phyloP scores from a whole-genome alignment of 1,140 invertebrate genomes.

The Conus betulinus region DNA sequence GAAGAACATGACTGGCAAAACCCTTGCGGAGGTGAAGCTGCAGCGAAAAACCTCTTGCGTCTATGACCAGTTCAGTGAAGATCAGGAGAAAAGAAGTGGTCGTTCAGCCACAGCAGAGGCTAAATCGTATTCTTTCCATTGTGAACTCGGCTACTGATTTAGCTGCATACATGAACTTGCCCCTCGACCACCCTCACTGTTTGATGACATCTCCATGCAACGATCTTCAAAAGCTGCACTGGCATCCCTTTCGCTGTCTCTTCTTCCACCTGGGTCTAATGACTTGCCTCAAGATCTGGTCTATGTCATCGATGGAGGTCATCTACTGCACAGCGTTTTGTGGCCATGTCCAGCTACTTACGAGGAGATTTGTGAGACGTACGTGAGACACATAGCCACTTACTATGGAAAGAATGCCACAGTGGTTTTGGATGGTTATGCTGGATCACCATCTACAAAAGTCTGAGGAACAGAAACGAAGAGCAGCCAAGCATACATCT shows the following conservation, averaged over 20 bases:
- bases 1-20: not conserved
- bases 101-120: no score
- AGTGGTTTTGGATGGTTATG: slow-evolving; percentile 8
- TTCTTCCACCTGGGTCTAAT: not conserved
- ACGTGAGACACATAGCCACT: not conserved
- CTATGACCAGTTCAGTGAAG: not conserved
- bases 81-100: not conserved
- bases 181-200: not conserved
- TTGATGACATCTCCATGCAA: not conserved
- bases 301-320: not conserved
- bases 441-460: not conserved
- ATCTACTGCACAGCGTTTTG: not conserved
- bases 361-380: not conserved
- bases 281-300: not conserved
- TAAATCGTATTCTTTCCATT: no score
- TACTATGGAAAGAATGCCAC: not conserved
- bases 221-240: no score
- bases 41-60: not conserved
- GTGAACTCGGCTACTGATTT: no score
- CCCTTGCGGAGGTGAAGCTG: no score
- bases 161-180: not conserved
- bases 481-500: not conserved
- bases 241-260: no score
- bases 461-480: not conserved
- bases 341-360: not conserved